Evolutionary conservation across 2,888 invertebrate species (phyloP), one percentile per base, ranked within the genome.

Genomic region (Aethes cnicana): DNA sequence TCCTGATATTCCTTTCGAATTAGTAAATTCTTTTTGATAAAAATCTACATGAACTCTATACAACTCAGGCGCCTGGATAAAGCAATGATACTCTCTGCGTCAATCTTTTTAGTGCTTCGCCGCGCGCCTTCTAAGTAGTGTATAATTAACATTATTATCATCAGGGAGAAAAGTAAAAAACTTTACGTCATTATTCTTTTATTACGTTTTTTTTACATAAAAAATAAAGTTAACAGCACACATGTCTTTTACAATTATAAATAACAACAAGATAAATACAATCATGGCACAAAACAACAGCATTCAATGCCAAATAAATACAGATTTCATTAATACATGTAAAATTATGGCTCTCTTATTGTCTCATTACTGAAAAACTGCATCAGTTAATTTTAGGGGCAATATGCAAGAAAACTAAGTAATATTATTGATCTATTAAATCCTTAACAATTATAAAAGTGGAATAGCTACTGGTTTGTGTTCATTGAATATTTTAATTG

Each of bases 401-500:
- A 39, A 46, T 25, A 26, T 26, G 14, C 14, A 32, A 46, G 14
- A 25, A 20, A 8, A 18, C 4, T 14, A 23, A 47, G 39, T 37
- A 14, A 9, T 25, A 17, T 64, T 65, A 64, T 59, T 61, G 54
- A 60, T 63, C 58, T 59, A 63, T n/a, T n/a, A 64, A 28, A 7
- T 17, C 36, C 28, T 28, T 46, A 35, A n/a, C 3, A 28, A 9
- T 16, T 33, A 44, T 6, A 44, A 17, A 33, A 7, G 23, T 33
- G 36, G 8, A 46, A 17, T 7, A 25, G 30, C 17, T 42, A 20
- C 33, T 49, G 21, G 33, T 52, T 54, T 53, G 61, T 47, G 18
- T 50, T 50, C 12, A 23, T 4, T 1, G 36, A 36, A 14, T 67
- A 58, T 67, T 90, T 90, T 48, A 91, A 66, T 60, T 84, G 79